Base-by-base conservation (phyloP, 2,888 invertebrate species). In the Allygus modestus region DNA sequence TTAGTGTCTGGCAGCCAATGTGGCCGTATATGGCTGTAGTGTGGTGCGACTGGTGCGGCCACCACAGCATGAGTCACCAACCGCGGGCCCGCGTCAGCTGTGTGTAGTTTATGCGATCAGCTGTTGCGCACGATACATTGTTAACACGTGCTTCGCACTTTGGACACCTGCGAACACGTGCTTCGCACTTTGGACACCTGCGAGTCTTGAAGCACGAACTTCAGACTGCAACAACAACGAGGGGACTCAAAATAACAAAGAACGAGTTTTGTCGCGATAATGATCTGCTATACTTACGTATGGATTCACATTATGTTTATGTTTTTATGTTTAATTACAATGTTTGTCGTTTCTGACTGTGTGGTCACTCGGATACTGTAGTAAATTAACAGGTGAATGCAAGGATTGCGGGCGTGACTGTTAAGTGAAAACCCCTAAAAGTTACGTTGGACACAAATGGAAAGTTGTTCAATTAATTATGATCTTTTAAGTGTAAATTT, bases 111-210 rank as follows among this genome's bases (percentile, higher is more conserved):
- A 65, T 65, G 2, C 65, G 17, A 65, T 65, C 65, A 65, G 65
- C 65, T 65, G 65, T 65, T 65, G 65, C 65, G 65, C 28, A 65
- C 15, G 54, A 23, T 65, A 28, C 28, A 65, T 65, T 65, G 65
- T 65, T 65, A 65, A 58, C 31, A 65, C 65, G 65, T 65, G 65
- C 31, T 31, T 65, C 31, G 65, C 65, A 65, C 28, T 28, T 65
- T 65, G 65, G 28, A 65, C 65, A 65, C 65, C 65, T 65, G 65
- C 65, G 20, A 54, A 58, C 31, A 65, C 65, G 65, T 65, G 65
- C 31, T 31, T 65, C 31, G 65, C 65, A 65, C 28, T 28, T 65
- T 65, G 65, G 28, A 65, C 65, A 65, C 65, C 65, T 65, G 65
- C 65, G 20, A 54, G 54, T 54, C 54, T 54, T 23, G 23, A 5